Percentiles rank a stretch among this genome's conserved stretches.
phyloP scores from a whole-genome alignment of 2,888 invertebrate species.

The Drosophila hamatofila region DNA sequence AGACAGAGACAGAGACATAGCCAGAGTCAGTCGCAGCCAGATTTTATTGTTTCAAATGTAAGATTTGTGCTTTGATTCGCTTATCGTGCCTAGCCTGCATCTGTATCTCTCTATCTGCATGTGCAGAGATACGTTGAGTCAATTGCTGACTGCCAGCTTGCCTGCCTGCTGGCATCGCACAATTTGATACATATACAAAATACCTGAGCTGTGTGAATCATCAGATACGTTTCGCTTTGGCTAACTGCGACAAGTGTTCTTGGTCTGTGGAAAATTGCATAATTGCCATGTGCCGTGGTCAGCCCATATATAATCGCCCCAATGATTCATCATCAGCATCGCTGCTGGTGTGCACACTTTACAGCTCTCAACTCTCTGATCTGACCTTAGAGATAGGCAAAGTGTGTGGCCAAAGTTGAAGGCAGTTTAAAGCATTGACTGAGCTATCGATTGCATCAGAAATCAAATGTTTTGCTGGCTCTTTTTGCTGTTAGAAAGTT shows the following conservation, averaged over 20 bases:
- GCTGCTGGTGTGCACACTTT: not conserved
- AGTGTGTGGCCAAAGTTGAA: constrained; percentile 23
- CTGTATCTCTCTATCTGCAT: constrained; percentile 13
- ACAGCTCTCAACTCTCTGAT: constrained; percentile 24
- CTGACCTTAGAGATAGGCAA: constrained; percentile 24
- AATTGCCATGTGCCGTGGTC: constrained; percentile 60
- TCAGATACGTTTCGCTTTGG: constrained; percentile 44
- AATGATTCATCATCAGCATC: constrained; percentile 57
- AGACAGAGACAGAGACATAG: not conserved
- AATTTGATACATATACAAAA: constrained; percentile 54
- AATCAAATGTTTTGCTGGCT: not conserved
- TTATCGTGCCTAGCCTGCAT: constrained; percentile 49
- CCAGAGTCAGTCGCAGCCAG: constrained; percentile 20
- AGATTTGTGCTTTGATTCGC: constrained; percentile 55
- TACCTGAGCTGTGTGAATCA: constrained; percentile 67
- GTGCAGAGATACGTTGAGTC: constrained; percentile 27
- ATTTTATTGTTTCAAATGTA: constrained; percentile 68
- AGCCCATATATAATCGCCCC: constrained; percentile 49
- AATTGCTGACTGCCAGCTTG: constrained; percentile 32
- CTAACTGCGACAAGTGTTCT: constrained; percentile 69
- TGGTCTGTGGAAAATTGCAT: constrained; percentile 65
- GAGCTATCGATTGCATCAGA: not conserved
- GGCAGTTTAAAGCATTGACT: not conserved
- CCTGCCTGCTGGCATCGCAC: constrained; percentile 30
- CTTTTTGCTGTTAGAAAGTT: not conserved